Percentiles rank a stretch among this genome's conserved stretches.
These are phyloP conservation scores for Eupithecia inturbata DNA, from an alignment of 2,888 invertebrate genomes.

Conservation along the genomic window DNA sequence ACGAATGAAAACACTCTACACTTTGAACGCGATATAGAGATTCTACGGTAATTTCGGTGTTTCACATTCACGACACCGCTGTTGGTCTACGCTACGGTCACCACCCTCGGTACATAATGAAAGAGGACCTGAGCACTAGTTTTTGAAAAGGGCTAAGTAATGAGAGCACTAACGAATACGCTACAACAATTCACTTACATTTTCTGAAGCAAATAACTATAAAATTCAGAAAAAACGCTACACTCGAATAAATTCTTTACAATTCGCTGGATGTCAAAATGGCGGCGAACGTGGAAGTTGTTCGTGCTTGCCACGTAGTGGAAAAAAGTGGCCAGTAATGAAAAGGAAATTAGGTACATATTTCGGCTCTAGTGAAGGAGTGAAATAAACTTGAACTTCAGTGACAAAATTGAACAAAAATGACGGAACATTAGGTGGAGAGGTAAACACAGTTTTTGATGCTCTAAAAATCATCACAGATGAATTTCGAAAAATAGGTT, in stretches of 20 bases:
- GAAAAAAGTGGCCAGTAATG: conserved; percentile 78
- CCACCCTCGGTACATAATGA: conserved; percentile 73
- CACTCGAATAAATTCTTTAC: conserved; percentile 88
- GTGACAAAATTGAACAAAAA: too few relatives aligned
- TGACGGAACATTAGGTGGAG: too few relatives aligned
- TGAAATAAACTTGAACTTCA: background rate
- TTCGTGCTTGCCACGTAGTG: conserved; percentile 93
- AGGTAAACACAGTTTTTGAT: too few relatives aligned
- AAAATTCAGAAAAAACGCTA: conserved; percentile 86
- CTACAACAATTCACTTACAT: conserved; percentile 70
- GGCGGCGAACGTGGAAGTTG: conserved; percentile 91
- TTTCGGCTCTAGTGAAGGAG: too few relatives aligned
- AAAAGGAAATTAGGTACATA: conserved; percentile 33
- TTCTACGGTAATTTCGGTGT: conserved; percentile 39
- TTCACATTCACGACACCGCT: conserved; percentile 79
- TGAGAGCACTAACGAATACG: conserved; percentile 15
- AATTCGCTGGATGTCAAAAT: conserved; percentile 92
- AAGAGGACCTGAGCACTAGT: conserved; percentile 38
- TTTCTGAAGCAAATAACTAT: conserved; percentile 81
- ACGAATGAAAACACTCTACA: conserved; percentile 19
- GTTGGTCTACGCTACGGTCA: conserved; percentile 81
- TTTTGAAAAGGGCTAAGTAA: conserved; percentile 10
- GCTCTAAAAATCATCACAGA: too few relatives aligned
- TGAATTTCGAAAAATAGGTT: too few relatives aligned
- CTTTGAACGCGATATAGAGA: conserved; percentile 25